phyloP scores from a whole-genome alignment of 2,113 vertebrate genomes.

The Pseudonaja textilis region DNA sequence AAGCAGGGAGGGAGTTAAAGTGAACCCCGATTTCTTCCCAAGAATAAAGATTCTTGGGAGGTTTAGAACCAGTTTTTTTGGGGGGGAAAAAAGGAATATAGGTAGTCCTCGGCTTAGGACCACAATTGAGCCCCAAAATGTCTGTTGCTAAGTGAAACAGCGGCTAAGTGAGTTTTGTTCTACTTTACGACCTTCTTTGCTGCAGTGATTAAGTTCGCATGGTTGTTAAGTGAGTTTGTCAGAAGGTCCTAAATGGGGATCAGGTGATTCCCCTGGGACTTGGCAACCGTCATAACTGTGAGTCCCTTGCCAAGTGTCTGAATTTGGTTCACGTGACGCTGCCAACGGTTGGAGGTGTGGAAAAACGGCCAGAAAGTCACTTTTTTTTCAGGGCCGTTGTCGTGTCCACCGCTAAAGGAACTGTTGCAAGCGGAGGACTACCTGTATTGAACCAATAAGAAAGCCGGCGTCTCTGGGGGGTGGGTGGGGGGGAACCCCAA shows the following conservation, averaged over 20 bases:
- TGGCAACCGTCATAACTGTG: background rate
- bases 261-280: background rate
- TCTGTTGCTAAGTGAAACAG: background rate
- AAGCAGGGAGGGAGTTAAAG: background rate
- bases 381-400: background rate
- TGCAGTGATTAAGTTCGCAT: background rate
- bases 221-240: background rate
- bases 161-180: background rate
- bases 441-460: background rate
- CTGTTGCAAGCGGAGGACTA: background rate
- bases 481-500: too few relatives aligned
- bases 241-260: background rate
- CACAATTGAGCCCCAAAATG: background rate
- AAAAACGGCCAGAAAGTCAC: too few relatives aligned
- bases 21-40: background rate
- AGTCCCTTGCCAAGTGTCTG: background rate
- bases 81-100: background rate
- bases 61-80: slow-evolving; percentile 25
- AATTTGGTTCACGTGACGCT: background rate
- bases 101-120: background rate
- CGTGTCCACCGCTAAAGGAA: background rate
- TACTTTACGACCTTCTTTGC: background rate
- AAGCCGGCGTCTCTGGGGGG: background rate
- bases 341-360: background rate
- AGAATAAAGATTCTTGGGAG: slow-evolving; percentile 23